Base-by-base conservation (phyloP, 1,140 invertebrate species). In the Drosophila navojoa region DNA sequence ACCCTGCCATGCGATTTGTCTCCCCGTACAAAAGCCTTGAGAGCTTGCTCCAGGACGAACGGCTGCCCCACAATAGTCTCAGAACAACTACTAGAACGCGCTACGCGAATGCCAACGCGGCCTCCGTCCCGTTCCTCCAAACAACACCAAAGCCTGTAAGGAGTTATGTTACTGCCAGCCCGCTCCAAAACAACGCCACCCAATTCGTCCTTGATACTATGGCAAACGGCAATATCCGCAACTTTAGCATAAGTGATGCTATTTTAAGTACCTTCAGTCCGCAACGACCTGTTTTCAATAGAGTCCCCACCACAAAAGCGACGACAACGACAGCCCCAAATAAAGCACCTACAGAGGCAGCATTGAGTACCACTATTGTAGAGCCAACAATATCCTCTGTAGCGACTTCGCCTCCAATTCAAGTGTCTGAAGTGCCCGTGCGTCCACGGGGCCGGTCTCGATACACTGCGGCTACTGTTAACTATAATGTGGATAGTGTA, bases 11-110 rank as follows among this genome's bases (percentile, higher is more conserved):
- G 42, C 78, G 81, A 7, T 91, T 91, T 49, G 91, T 92, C 4
- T 92, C 91, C 0, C 91, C 91, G 0, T 92, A 91, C 40, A 92
- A 92, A 38, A 92, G 91, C 27, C 69, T 92, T 0, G 90, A 91
- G 27, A 91, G 82, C 11, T 50, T 92, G 22, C 62, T 92, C 9
- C 90, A 92, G 49, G 90, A 91, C 47, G 90, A 92, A 38, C 68
- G 79, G 3, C 59, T 64, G 47, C 53, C 62, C 3, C 59, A 66
- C 3, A 79, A 70, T 11, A 79, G 58, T 5, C 68, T 84, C 3
- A 49, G 81, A n/a, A 70, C 62, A 1, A 76, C 74, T 0, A 7
- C 75, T 0, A 90, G 82, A 52, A 70, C 87, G 0, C 79, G 84
- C 0, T 79, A 72, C 54, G 81, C 75, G 0, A 69, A 58, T 38